Conservation (phyloP, 2,797 vertebrate species). For the Chaunax sp. region DNA sequence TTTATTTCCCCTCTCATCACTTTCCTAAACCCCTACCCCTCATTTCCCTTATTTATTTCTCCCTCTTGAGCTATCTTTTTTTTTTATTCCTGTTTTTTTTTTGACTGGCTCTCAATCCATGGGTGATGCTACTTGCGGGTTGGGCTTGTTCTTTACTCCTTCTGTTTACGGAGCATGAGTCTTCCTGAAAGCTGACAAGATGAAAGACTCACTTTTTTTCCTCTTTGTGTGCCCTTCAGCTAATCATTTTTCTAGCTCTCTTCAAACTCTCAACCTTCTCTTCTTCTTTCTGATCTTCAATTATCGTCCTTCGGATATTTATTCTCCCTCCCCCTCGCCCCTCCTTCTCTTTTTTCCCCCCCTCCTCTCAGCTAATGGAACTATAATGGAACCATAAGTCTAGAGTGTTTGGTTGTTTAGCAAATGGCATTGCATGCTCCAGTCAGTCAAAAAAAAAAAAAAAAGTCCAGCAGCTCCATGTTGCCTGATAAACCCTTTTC, state of each 20-base stretch:
- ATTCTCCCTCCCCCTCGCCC: conserved; percentile 18
- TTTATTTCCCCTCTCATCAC: background rate
- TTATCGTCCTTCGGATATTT: conserved; percentile 55
- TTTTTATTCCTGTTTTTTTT: conserved; percentile 8
- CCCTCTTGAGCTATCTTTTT: conserved; percentile 1
- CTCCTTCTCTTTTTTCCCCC: background rate
- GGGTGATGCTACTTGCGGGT: conserved; percentile 34
- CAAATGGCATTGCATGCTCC: conserved; percentile 45
- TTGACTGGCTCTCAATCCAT: conserved; percentile 18
- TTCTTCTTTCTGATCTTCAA: conserved; percentile 61
- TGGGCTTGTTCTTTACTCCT: conserved; percentile 40
- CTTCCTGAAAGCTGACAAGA: conserved; percentile 67
- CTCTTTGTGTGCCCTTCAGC: conserved; percentile 40
- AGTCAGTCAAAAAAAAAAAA: conserved; percentile 44
- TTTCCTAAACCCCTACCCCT: background rate
- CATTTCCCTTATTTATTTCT: conserved; percentile 8
- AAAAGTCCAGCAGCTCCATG: conserved; percentile 7
- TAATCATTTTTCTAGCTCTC: conserved; percentile 56
- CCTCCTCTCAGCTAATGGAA: conserved; percentile 56
- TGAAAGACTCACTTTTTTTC: conserved; percentile 57
- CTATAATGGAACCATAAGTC: conserved; percentile 60
- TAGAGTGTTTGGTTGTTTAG: conserved; percentile 50
- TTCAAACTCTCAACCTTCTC: conserved; percentile 48
- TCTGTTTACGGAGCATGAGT: conserved; percentile 51
- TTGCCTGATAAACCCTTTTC: conserved; percentile 20